Base-by-base conservation (phyloP, 2,797 vertebrate genomes). In the Anabacerthia variegaticeps region DNA sequence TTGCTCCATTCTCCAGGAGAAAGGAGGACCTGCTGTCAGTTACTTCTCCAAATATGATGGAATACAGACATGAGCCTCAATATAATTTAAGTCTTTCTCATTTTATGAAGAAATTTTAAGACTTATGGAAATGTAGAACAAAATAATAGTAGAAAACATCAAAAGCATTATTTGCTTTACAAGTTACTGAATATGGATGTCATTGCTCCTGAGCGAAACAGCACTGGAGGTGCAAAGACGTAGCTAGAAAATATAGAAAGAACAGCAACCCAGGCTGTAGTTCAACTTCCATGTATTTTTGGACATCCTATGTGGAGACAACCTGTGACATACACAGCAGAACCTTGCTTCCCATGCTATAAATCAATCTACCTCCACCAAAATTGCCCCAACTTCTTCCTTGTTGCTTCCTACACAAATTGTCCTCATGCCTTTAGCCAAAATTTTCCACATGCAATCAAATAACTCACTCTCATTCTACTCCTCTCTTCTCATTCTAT, bases 21-120 rank as follows among this genome's bases (percentile, higher is more conserved):
- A 86, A 92, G 86, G 86, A 94, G 86, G 63, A 87, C 85, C 84
- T 67, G 86, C 86, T 85, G 90, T 71, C 95, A 95, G 34, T 69
- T 61, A 71, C 55, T 61, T 26, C 75, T 46, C 37, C 37, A 76
- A 65, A 58, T 10, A 26, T 11, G 81, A 89, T 12, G 56, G 86
- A 89, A 95, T 56, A 93, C 80, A 92, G 83, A 89, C 69, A 72
- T 1, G 1, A 94, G 62, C 55, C 74, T 78, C 69, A 44, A 43
- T 36, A 67, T 89, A 94, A 95, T 85, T 93, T 88, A 91, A 90
- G 80, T 48, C 80, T 86, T 90, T 90, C 85, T 86, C 80, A 69
- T 83, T 82, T 81, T 61, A 39, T 12, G 56, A 83, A 51, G 52
- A 28, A 85, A 54, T 71, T 88, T 63, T 41, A 89, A 92, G 87